Base-by-base conservation (phyloP, 1,140 invertebrate genomes). In the Heliconius hewitsoni region DNA sequence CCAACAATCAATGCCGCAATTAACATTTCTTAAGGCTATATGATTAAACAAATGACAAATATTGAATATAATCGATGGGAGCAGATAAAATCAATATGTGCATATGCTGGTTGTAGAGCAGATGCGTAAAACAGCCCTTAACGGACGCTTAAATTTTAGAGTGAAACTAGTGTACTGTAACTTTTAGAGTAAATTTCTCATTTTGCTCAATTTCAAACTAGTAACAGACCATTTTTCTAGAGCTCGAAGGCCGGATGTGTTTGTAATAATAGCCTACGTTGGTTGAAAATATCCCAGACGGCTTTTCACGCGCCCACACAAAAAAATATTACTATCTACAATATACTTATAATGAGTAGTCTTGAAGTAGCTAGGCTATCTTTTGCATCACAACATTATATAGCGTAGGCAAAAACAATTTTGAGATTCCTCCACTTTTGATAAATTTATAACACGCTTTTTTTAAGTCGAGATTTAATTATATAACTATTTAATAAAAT, bases 271-370 rank as follows among this genome's bases (percentile, higher is more conserved):
- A 86, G 82, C 82, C 80, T 82, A 82, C 82, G 83, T 39, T 78
- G 78, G 85, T 83, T 89, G 82, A 90, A 90, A 90, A 90, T 91
- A 90, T 89, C 84, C 73, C 79, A 80, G 86, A 83, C 85, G 83
- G 76, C 84, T 86, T 84, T 88, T 84, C 82, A 80, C 83, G 82
- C 85, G 77, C 86, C 85, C 81, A 87, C 87, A 78, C 85, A 81
- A 72, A 73, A 34, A 80, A 82, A 82, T 79, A 71, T 84, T 81
- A 80, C 83, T 83, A 84, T 88, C 80, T 83, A 84, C 37, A 50
- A 77, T 71, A 30, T 27, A 74, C 73, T 71, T 79, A 71, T 52
- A 23, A 66, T 30, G 13, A 66, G 11, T 66, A 30, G n/a, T 27
- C 3, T 30, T 27, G 27, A 30, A 66, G 27, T 60, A 27, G 55